Percentiles rank a stretch among this genome's conserved stretches.
Evolutionary conservation across 92 coral and sea anemone genomes (phyloP).

Genomic region (Parazoanthus darwini): DNA sequence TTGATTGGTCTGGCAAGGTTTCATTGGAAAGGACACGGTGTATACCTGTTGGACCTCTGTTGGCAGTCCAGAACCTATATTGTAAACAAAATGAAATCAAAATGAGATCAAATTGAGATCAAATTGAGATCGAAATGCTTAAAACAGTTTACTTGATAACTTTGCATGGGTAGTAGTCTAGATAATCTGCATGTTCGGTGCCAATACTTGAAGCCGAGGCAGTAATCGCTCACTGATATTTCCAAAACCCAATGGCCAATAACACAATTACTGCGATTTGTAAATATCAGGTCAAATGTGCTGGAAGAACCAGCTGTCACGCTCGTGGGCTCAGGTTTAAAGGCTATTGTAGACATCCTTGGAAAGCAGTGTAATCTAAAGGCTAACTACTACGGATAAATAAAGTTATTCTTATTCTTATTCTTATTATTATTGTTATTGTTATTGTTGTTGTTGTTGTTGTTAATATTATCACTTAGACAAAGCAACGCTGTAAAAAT

Average conservation of each 20-base stretch:
- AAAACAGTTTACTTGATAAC: not conserved
- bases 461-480: too few relatives aligned
- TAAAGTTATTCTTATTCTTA: too few relatives aligned
- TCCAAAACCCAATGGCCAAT: slow-evolving; percentile 30
- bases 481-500: too few relatives aligned
- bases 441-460: too few relatives aligned
- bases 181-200: not conserved
- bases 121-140: slow-evolving; percentile 8
- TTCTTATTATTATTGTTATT: too few relatives aligned
- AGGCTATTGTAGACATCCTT: slow-evolving; percentile 18
- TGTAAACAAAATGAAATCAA: too few relatives aligned
- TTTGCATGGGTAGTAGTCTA: too few relatives aligned
- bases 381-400: too few relatives aligned
- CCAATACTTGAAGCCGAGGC: slow-evolving; percentile 17
- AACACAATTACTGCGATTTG: slow-evolving; percentile 33
- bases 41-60: slow-evolving; percentile 24
- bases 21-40: slow-evolving; percentile 35
- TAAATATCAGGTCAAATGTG: slow-evolving; percentile 36
- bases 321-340: slow-evolving; percentile 28
- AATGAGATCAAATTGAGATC: too few relatives aligned
- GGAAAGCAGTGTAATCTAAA: too few relatives aligned
- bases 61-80: not conserved
- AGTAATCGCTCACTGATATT: not conserved
- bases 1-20: slow-evolving; percentile 32
- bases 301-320: slow-evolving; percentile 34